Evolutionary conservation across 2,797 vertebrate genomes (phyloP), one percentile per base, ranked within the genome.

Genomic region (Poeciliopsis gracilis): DNA sequence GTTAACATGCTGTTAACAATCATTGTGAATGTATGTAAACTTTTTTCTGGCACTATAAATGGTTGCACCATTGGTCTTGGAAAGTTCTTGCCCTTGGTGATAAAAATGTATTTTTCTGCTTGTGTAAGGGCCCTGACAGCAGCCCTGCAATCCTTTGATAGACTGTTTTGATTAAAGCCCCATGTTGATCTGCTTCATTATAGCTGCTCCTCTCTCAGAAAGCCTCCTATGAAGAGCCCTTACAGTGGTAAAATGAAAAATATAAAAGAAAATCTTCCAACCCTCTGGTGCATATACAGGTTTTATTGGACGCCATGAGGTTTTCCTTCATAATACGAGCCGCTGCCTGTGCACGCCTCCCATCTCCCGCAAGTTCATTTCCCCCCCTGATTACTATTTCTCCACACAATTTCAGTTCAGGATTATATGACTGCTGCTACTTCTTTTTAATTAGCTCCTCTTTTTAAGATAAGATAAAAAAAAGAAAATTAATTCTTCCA

Each of bases 221-320:
- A 80, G 69, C 84, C 71, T 81, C 86, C 87, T 75, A 77, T 73
- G 53, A 76, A 90, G 82, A 83, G 76, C 67, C 77, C 77, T 79
- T 83, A 79, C 77, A 86, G 77, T 73, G 74, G 78, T 86, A 72
- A 88, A 91, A 91, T 88, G 78, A 87, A 92, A 93, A 90, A 87
- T 87, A 81, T 83, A 75, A 89, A 82, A 89, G 75, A 75, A 69
- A 82, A 87, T 86, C 87, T 91, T 84, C 73, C 80, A 78, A 89
- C 87, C 78, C 83, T 84, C 11, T 1, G 81, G 91, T 84, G 63
- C 90, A 80, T 81, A 86, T 82, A 72, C 76, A 73, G 63, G 61
- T 89, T 82, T 91, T 87, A 91, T 90, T 89, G 73, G 87, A 86
- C 76, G 88, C 91, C 91, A 78, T 69, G 67, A 90, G 94, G 92